Conservation (phyloP, 1,140 invertebrate genomes). For the Camponotus vicinus region DNA sequence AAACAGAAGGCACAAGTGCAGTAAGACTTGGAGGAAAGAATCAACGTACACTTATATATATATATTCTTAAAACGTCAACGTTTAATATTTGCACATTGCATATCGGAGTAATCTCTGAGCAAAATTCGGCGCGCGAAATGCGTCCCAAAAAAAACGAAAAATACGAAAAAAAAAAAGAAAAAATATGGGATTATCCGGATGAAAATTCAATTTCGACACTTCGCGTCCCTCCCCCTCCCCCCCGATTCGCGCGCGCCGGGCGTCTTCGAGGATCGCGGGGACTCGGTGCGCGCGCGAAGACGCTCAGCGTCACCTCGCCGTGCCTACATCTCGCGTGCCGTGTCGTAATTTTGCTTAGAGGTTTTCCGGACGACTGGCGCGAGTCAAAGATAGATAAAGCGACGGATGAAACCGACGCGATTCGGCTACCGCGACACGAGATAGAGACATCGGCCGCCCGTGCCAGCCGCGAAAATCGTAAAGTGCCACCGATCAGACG, state of each 20-base stretch:
- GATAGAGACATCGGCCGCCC: not conserved
- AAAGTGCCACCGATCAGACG: not conserved
- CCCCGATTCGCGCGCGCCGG: too few species aligned
- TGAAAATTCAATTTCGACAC: not conserved
- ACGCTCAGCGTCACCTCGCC: not conserved
- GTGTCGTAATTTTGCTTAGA: slow-evolving; percentile 11
- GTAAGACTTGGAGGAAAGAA: slow-evolving; percentile 30
- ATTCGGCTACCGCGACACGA: not conserved
- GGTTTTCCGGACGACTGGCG: not conserved
- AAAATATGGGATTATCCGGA: not conserved
- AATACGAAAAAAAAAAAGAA: not conserved
- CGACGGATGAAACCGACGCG: not conserved
- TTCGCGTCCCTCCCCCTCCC: not conserved
- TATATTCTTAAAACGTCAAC: slow-evolving; percentile 40
- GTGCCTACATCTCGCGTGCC: not conserved
- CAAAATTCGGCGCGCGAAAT: slow-evolving; percentile 55
- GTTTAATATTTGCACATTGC: slow-evolving; percentile 23
- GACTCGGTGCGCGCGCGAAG: not conserved
- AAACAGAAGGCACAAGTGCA: slow-evolving; percentile 33
- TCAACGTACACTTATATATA: not conserved
- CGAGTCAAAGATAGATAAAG: not conserved
- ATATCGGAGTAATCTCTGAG: slow-evolving; percentile 51
- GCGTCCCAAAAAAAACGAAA: too few species aligned
- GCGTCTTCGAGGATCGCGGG: too few species aligned
- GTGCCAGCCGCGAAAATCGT: not conserved